phyloP scores from a whole-genome alignment of 1,140 invertebrate species.

The Drosophila trapezifrons region DNA sequence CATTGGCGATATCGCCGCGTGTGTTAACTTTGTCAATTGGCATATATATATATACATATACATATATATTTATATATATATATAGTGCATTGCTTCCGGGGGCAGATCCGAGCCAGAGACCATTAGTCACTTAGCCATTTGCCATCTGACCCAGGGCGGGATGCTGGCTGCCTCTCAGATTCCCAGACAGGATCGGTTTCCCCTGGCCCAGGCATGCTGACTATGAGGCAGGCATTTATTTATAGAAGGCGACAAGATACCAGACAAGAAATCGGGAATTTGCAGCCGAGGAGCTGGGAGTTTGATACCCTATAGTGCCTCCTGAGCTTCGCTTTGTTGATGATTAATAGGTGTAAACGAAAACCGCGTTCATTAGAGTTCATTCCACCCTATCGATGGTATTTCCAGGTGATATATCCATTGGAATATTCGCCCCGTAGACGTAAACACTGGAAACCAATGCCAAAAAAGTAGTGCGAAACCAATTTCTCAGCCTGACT shows the following conservation, averaged over 20 bases:
- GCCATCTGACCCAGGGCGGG: slow-evolving; percentile 23
- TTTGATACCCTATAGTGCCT: neutral
- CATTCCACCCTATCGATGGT: slow-evolving; percentile 12
- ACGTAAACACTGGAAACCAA: slow-evolving; percentile 59
- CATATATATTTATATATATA: neutral
- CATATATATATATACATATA: slow-evolving; percentile 12
- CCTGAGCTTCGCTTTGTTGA: slow-evolving; percentile 8
- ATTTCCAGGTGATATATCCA: neutral
- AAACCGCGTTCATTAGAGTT: slow-evolving; percentile 12
- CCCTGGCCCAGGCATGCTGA: slow-evolving; percentile 22
- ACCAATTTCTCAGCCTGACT: slow-evolving; percentile 41
- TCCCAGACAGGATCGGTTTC: slow-evolving; percentile 24
- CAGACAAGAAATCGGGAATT: slow-evolving; percentile 17
- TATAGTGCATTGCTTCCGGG: slow-evolving; percentile 48
- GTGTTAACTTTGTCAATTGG: slow-evolving; percentile 65
- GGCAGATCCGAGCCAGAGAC: neutral
- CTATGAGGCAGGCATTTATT: slow-evolving; percentile 58
- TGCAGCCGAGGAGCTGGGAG: neutral
- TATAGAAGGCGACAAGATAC: slow-evolving; percentile 59
- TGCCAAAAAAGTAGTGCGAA: slow-evolving; percentile 16
- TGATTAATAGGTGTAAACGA: slow-evolving; percentile 16
- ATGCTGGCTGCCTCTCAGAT: neutral
- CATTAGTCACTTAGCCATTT: slow-evolving; percentile 35
- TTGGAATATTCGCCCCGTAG: slow-evolving; percentile 34
- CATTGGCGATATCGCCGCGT: slow-evolving; percentile 31